Evolutionary conservation across 2,888 invertebrate species (phyloP), one percentile per base, ranked within the genome.

Genomic region (Micropterix aruncella): DNA sequence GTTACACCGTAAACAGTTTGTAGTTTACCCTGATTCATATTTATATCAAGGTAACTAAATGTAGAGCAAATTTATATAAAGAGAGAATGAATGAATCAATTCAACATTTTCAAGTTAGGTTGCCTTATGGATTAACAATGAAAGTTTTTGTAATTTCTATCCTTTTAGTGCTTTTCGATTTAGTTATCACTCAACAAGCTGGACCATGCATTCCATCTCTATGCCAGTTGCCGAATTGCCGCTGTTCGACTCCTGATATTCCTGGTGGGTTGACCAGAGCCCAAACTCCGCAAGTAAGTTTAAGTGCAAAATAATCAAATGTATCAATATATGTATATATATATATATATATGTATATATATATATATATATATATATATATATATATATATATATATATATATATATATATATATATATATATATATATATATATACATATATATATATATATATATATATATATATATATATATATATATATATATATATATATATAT

Each of bases 161-260:
- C n/a, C n/a, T n/a, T n/a, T n/a, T n/a, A n/a, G n/a, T n/a, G n/a
- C n/a, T n/a, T n/a, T n/a, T n/a, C n/a, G n/a, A n/a, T n/a, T n/a
- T n/a, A n/a, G n/a, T n/a, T n/a, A n/a, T n/a, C n/a, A n/a, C n/a
- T n/a, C n/a, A n/a, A n/a, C n/a, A n/a, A n/a, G n/a, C n/a, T n/a
- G n/a, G n/a, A n/a, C n/a, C n/a, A n/a, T n/a, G n/a, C n/a, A n/a
- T n/a, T 49, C 44, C 48, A 2, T 56, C 56, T n/a, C 51, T 53
- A 3, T 79, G 78, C 52, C 53, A 58, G 37, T 57, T 72, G 1
- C 78, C 78, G 0, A 52, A 64, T 40, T 79, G 78, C 55, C 62
- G 68, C 45, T 79, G 79, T 51, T 65, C 73, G 1, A 55, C 60
- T 1, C 61, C 63, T 1, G 51, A 57, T 1, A 68, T 71, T 47